A percentile compares a stretch with the other conserved stretches of the same genome.
Conservation (phyloP, 2,797 vertebrate genomes). For the Falco novaeseelandiae region DNA sequence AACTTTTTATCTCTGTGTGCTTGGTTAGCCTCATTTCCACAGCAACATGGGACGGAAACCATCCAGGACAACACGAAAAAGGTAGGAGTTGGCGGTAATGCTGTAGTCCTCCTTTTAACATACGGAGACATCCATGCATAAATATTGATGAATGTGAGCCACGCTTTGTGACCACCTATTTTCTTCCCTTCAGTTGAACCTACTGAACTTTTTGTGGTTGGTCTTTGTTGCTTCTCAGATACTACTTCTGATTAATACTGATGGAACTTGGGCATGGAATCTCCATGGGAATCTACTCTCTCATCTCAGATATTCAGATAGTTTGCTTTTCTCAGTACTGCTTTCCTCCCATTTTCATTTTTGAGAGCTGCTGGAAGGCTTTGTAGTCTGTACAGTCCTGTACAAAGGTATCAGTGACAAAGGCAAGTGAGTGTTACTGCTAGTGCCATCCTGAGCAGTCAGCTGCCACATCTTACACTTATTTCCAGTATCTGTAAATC, state of each 20-base stretch:
- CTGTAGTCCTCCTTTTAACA: neutral
- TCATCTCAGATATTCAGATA: neutral
- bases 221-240: neutral
- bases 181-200: neutral
- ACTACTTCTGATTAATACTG: neutral
- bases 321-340: neutral
- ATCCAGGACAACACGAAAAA: neutral
- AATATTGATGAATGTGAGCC: neutral
- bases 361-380: neutral
- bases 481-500: neutral
- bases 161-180: neutral
- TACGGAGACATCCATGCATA: neutral
- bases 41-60: neutral
- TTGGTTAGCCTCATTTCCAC: neutral
- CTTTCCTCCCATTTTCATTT: neutral
- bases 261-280: neutral
- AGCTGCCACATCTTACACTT: neutral
- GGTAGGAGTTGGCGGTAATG: neutral
- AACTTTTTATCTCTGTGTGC: neutral
- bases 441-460: neutral
- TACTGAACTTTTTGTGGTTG: neutral
- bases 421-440: neutral
- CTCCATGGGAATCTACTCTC: accelerated
- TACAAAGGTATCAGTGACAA: neutral
- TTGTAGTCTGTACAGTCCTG: neutral